These are phyloP conservation scores for Azemiops feae DNA, from an alignment of 2,113 vertebrate species.

Conservation along the genomic window DNA sequence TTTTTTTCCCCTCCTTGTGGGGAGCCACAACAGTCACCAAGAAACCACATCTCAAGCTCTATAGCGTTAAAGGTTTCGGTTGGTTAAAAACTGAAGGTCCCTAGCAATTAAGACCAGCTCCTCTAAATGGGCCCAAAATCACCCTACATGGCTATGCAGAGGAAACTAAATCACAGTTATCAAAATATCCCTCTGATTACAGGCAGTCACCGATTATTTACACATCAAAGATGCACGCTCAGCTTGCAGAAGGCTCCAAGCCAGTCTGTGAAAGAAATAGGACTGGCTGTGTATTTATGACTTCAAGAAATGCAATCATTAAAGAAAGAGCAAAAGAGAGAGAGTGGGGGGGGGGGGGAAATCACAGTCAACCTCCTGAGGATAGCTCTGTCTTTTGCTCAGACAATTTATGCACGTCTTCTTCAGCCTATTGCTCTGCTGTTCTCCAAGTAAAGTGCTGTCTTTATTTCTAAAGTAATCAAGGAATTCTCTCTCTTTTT, in stretches of 20 bases:
- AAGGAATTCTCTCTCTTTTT: rapidly evolving
- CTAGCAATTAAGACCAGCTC: not conserved
- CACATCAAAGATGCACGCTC: conserved; percentile 60
- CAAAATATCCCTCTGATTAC: conserved; percentile 44
- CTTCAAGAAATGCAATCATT: conserved; percentile 28
- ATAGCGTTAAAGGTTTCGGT: not conserved
- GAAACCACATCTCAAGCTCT: not conserved
- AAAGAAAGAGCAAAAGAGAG: conserved; percentile 15
- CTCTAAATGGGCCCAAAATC: not conserved
- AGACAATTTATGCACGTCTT: not conserved
- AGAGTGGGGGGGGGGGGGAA: not conserved
- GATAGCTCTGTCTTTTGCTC: not conserved
- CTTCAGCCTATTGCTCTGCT: not conserved
- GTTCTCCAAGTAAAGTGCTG: not conserved
- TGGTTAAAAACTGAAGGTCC: not conserved
- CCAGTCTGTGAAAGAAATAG: conserved; percentile 45
- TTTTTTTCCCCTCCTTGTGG: not conserved
- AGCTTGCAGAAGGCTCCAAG: conserved; percentile 43
- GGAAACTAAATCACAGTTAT: conserved; percentile 42
- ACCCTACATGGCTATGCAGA: conserved; percentile 18
- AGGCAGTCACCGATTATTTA: conserved; percentile 52
- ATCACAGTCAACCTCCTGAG: conserved; percentile 21
- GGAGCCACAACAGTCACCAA: not conserved
- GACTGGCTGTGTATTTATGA: conserved; percentile 43
- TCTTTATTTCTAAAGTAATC: not conserved